Base-by-base conservation (phyloP, 2,888 invertebrate genomes). In the Homarus gammarus region DNA sequence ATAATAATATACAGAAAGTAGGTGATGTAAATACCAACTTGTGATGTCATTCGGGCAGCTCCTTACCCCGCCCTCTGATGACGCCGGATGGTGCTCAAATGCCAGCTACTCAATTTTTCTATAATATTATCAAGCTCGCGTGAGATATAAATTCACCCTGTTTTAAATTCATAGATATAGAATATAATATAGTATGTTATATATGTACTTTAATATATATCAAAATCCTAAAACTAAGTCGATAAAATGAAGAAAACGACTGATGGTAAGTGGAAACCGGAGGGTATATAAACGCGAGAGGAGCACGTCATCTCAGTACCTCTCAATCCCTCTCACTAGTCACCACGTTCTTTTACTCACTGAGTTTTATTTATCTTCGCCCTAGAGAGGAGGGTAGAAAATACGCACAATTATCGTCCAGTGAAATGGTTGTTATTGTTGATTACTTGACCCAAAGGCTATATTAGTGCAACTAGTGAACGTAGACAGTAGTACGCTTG, bases 401-500 rank as follows among this genome's bases (percentile, higher is more conserved):
- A n/a, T n/a, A n/a, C n/a, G 72, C 49, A 38, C 77, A 56, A 73
- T 61, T 79, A 77, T 36, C 79, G 31, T 61, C 38, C 68, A 85
- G 77, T 77, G 85, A 51, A 77, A 77, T 85, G 75, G 64, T 75
- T 68, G 36, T 75, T 64, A 77, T 44, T n/a, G n/a, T n/a, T n/a
- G n/a, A n/a, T n/a, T 40, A 77, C 33, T 68, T 31, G 51, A 51
- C 61, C 38, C n/a, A n/a, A 79, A 40, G 61, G 31, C 2, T 31
- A 27, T 27, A 5, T 64, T 89, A 89, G 83, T 84, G 88, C 84
- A 84, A 68, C 82, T 84, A 85, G 77, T 87, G 79, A 77, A 40
- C 56, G 68, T 83, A 88, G 87, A 49, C 56, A 73, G 87, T 88
- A 88, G 87, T 83, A n/a, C n/a, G 87, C 82, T 75, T 83, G n/a